These are phyloP conservation scores for Oligia latruncula DNA, from an alignment of 2,888 invertebrate genomes.

Conservation along the genomic window DNA sequence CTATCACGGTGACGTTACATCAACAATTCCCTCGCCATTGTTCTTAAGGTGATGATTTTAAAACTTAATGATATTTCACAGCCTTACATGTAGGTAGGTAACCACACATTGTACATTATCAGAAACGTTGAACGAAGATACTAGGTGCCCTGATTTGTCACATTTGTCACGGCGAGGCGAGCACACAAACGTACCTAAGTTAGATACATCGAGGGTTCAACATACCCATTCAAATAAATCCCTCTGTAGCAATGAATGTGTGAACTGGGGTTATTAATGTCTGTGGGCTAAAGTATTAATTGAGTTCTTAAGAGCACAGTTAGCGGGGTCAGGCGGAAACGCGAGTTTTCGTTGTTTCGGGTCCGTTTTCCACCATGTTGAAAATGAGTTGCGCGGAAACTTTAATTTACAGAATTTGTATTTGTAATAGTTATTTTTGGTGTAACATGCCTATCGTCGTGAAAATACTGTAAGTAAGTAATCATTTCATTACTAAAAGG, in stretches of 20 bases:
- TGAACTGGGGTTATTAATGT: slow-evolving; percentile 47
- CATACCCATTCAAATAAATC: slow-evolving; percentile 43
- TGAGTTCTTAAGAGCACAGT: slow-evolving; percentile 51
- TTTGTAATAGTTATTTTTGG: slow-evolving; percentile 19
- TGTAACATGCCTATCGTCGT: background rate
- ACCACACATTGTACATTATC: slow-evolving; percentile 4
- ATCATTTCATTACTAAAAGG: background rate
- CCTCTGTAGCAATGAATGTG: slow-evolving; percentile 39
- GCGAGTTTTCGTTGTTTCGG: slow-evolving; percentile 26
- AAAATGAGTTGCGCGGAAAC: slow-evolving; percentile 7
- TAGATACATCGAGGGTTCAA: slow-evolving; percentile 37
- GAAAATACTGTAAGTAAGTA: background rate
- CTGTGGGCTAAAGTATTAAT: slow-evolving; percentile 54
- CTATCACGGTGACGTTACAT: too few relatives aligned
- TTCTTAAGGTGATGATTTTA: too few relatives aligned
- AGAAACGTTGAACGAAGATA: slow-evolving; percentile 8
- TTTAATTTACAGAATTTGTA: slow-evolving; percentile 34
- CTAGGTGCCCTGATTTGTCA: slow-evolving; percentile 39
- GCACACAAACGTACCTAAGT: slow-evolving; percentile 31
- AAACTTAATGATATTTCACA: background rate
- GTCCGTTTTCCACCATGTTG: slow-evolving; percentile 6
- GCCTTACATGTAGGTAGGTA: background rate
- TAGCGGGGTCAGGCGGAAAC: slow-evolving; percentile 13
- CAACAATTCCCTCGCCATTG: background rate
- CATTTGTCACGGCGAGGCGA: slow-evolving; percentile 37